Conservation (phyloP, 2,113 vertebrate genomes). For the Phylloscopus trochiloides region DNA sequence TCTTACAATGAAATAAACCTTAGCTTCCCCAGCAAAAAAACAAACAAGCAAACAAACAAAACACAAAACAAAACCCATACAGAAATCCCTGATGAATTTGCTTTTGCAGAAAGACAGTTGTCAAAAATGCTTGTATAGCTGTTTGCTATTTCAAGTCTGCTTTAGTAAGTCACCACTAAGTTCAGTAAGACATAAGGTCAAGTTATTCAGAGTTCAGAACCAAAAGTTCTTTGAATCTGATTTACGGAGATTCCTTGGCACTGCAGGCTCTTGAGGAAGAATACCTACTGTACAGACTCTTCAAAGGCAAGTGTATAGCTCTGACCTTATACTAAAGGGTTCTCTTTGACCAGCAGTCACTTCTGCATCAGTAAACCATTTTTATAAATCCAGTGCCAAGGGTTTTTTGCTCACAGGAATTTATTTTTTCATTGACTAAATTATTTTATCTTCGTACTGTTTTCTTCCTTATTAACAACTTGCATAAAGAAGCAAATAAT, state of each 20-base stretch:
- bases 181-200: background rate
- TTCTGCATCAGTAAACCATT: conserved; percentile 4
- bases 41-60: background rate
- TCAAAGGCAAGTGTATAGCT: background rate
- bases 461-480: background rate
- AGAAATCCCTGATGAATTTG: background rate
- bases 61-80: rapidly evolving
- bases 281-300: background rate
- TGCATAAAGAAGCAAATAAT: background rate
- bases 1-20: background rate
- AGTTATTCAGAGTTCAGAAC: background rate
- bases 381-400: background rate
- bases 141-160: background rate
- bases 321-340: background rate
- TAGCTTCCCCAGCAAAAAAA: background rate
- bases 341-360: background rate
- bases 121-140: background rate
- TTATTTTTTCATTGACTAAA: background rate
- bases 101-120: background rate
- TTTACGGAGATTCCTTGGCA: background rate
- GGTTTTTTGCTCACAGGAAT: background rate
- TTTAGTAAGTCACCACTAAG: background rate
- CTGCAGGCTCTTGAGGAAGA: background rate
- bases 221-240: background rate
- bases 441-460: background rate